Base-by-base conservation (phyloP, 2,888 invertebrate species). In the Dasypolia templi region DNA sequence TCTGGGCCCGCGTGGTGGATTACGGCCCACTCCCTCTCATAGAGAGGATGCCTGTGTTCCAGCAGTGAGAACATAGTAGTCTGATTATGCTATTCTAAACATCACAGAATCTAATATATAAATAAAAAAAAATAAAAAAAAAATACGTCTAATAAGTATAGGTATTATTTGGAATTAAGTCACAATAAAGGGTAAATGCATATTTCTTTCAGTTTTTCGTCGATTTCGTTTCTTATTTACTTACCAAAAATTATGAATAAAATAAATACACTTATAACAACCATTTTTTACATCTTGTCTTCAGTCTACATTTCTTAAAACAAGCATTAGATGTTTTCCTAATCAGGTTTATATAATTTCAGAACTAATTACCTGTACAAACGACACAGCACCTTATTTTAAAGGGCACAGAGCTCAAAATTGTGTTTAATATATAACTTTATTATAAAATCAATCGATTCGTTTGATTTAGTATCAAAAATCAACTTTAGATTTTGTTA, bases 201-300 rank as follows among this genome's bases (percentile, higher is more conserved):
- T 39, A 39, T n/a, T n/a, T n/a, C n/a, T n/a, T n/a, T n/a, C n/a
- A n/a, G n/a, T n/a, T n/a, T n/a, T n/a, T n/a, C n/a, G n/a, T n/a
- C n/a, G n/a, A n/a, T n/a, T n/a, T n/a, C n/a, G n/a, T n/a, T n/a
- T n/a, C n/a, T n/a, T n/a, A n/a, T 26, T 19, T 1, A 76, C 84
- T 86, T 42, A 84, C 84, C 84, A 51, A 66, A 66, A n/a, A 75
- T 22, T 62, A 78, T 55, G 14, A 83, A 59, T 51, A 83, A 44
- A 42, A 73, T 61, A 46, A 75, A 51, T 9, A 73, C 39, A 76
- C 49, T 66, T 9, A 76, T 12, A 3, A 49, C n/a, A 19, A 32
- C 64, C 84, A 84, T 84, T 49, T 49, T 71, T 66, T 1, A 69
- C 58, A 70, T 11, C 53, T 55, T 12, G 17, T 5, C 62, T 17